phyloP scores from a whole-genome alignment of 2,797 vertebrate species.

The Champsocephalus gunnari region DNA sequence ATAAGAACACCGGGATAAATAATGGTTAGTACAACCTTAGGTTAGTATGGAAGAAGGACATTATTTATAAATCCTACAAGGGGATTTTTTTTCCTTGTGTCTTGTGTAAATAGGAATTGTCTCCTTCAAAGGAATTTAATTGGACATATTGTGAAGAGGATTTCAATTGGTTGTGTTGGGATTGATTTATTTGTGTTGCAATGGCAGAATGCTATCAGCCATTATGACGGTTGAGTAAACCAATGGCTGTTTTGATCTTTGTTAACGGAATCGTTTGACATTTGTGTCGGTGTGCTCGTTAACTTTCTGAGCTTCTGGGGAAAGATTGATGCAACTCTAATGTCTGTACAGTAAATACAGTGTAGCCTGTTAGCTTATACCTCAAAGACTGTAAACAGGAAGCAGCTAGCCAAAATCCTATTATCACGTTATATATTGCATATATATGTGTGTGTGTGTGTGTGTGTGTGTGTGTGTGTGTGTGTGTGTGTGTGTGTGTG shows the following conservation, averaged over 20 bases:
- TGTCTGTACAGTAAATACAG: neutral
- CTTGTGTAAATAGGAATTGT: neutral
- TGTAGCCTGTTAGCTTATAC: neutral
- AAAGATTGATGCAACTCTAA: neutral
- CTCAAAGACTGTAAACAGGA: neutral
- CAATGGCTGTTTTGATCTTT: neutral
- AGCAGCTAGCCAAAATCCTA: neutral
- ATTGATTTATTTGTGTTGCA: neutral
- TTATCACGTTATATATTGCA: neutral
- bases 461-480: too few species aligned
- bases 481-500: too few species aligned
- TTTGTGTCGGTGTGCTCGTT: neutral
- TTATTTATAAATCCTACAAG: too few species aligned
- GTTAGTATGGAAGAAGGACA: too few species aligned
- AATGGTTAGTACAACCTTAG: neutral
- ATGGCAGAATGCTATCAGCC: neutral
- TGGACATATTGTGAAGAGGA: slow-evolving; percentile 1
- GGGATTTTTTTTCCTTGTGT: neutral
- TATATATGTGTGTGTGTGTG: too few species aligned
- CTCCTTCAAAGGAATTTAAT: neutral
- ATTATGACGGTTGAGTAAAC: neutral
- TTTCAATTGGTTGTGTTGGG: neutral
- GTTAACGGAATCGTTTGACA: neutral
- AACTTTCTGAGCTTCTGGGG: neutral
- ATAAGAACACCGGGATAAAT: neutral